A percentile compares a stretch with the other conserved stretches of the same genome.
These are phyloP conservation scores for Pseudopodoces humilis DNA, from an alignment of 2,113 vertebrate genomes.

Conservation along the genomic window DNA sequence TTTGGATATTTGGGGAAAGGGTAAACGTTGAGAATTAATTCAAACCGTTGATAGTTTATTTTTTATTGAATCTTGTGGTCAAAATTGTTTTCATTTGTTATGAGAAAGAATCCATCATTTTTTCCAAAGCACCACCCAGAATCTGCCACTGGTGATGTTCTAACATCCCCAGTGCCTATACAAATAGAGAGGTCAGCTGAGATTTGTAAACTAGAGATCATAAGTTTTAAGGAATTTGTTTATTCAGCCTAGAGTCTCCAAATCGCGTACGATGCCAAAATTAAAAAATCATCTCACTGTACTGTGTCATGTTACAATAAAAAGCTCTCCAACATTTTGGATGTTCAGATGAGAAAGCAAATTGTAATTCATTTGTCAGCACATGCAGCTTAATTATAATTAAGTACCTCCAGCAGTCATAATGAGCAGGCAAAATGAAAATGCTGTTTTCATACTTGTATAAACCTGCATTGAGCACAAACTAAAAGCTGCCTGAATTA, in stretches of 20 bases:
- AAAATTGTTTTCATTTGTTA: constrained; percentile 62
- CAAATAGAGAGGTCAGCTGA: constrained; percentile 70
- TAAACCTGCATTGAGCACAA: constrained; percentile 10
- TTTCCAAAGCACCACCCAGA: constrained; percentile 70
- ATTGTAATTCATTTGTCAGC: constrained; percentile 59
- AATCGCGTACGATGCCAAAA: constrained; percentile 73
- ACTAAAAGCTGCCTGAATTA: constrained; percentile 41
- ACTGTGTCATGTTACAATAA: constrained; percentile 55
- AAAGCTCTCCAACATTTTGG: constrained; percentile 17
- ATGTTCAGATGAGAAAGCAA: constrained; percentile 46
- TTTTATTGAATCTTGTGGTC: constrained; percentile 58
- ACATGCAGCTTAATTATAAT: constrained; percentile 56
- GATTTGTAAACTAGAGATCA: constrained; percentile 76
- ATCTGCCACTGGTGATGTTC: constrained; percentile 67
- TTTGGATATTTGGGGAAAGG: background rate
- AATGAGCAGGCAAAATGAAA: constrained; percentile 24
- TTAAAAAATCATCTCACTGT: constrained; percentile 66
- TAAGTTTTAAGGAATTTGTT: constrained; percentile 72
- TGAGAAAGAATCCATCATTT: constrained; percentile 66
- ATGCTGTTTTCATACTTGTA: background rate
- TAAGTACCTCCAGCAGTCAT: constrained; percentile 40
- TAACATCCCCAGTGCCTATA: constrained; percentile 57
- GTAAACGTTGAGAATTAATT: constrained; percentile 44
- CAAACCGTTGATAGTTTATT: constrained; percentile 50
- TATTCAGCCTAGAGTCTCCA: constrained; percentile 70